A percentile compares a stretch with the other conserved stretches of the same genome.
Evolutionary conservation across 35 echinoderm and acorn worm genomes (phyloP).

Genomic region (Patiria miniata): DNA sequence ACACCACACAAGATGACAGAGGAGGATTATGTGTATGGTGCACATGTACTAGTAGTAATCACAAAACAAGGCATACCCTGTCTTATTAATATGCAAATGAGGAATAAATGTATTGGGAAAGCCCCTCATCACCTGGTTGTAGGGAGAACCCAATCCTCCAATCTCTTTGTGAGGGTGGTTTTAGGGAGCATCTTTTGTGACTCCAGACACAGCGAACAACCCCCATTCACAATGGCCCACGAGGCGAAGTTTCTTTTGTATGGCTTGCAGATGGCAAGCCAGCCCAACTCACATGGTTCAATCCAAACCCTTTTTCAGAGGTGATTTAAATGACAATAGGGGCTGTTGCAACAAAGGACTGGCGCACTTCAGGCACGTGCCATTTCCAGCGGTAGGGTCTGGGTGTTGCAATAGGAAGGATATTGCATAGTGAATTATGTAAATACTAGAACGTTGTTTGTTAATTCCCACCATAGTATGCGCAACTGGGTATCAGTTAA

Average conservation of each 20-base stretch:
- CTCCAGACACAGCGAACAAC: neutral
- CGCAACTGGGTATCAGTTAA: too few species aligned
- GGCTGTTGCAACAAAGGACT: neutral
- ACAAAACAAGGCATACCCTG: too few species aligned
- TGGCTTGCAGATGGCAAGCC: neutral
- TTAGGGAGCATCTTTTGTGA: neutral
- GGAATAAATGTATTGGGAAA: neutral
- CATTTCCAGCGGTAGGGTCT: neutral
- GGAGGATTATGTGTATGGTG: too few species aligned
- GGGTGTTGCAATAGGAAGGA: neutral
- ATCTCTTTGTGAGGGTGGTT: too few species aligned
- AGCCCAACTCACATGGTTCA: neutral
- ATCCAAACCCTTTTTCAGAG: neutral
- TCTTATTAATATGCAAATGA: slow-evolving; percentile 19
- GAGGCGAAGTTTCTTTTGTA: slow-evolving; percentile 5
- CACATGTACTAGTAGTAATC: too few species aligned
- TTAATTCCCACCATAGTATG: too few species aligned
- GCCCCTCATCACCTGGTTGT: slow-evolving; percentile 13
- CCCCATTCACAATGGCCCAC: neutral
- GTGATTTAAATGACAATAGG: slow-evolving; percentile 7
- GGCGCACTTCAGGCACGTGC: slow-evolving; percentile 5
- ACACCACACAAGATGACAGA: too few species aligned
- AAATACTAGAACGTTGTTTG: too few species aligned
- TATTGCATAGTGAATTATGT: neutral
- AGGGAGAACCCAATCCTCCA: neutral